Percentiles rank a stretch among this genome's conserved stretches.
These are phyloP conservation scores for Sepioteuthis lessoniana DNA, from an alignment of 2,888 invertebrate species.

Conservation along the genomic window DNA sequence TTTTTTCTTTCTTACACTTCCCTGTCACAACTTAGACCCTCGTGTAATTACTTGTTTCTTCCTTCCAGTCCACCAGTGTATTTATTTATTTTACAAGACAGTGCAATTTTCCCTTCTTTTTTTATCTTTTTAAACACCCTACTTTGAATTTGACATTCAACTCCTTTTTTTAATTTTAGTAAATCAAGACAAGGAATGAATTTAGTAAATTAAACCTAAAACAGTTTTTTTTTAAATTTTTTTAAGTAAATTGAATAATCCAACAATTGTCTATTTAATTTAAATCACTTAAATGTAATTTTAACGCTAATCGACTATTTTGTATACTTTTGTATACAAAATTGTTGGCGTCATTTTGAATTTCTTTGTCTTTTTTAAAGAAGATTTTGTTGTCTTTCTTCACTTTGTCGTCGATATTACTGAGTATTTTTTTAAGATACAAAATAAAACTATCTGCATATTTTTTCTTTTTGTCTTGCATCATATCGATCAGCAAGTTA, in stretches of 20 bases:
- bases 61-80: not conserved
- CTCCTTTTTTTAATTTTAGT: not conserved
- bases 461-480: not conserved
- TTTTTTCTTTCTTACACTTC: too few relatives aligned
- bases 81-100: not conserved
- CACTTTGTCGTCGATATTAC: too few relatives aligned
- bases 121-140: not conserved
- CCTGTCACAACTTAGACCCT: too few relatives aligned
- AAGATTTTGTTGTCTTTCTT: not conserved
- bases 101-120: not conserved
- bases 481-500: not conserved
- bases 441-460: not conserved
- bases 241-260: not conserved
- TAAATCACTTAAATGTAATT: not conserved
- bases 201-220: not conserved
- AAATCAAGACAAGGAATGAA: not conserved
- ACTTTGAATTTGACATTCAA: not conserved
- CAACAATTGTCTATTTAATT: not conserved
- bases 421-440: not conserved
- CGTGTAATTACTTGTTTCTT: not conserved
- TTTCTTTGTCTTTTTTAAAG: not conserved
- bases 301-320: not conserved
- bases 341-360: slow-evolving; percentile 33
- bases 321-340: not conserved
- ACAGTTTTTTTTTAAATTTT: not conserved